Conservation (phyloP, 2,797 vertebrate genomes). For the Triplophysa bombifrons region DNA sequence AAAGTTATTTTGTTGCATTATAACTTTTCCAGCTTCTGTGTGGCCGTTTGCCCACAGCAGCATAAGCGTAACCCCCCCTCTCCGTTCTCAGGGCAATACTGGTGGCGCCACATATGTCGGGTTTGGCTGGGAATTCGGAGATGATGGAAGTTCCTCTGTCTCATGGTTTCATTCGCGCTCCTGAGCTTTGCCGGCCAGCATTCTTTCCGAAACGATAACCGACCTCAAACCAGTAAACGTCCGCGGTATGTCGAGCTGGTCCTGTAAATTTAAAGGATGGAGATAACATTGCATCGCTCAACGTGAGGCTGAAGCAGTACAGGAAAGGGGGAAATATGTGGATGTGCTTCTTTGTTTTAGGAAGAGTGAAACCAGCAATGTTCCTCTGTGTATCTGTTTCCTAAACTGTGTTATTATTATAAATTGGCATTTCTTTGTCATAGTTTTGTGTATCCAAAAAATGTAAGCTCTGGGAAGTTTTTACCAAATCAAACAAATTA, state of each 20-base stretch:
- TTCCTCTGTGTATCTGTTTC: no score
- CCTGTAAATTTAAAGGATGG: constrained; percentile 37
- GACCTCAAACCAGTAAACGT: constrained; percentile 39
- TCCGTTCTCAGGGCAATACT: constrained; percentile 65
- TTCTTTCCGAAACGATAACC: constrained; percentile 63
- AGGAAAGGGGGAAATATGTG: neutral
- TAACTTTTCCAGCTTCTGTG: neutral
- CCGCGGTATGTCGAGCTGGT: constrained; percentile 17
- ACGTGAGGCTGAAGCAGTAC: constrained; percentile 6
- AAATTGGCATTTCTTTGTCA: no score
- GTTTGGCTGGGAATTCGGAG: constrained; percentile 69
- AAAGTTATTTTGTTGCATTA: neutral
- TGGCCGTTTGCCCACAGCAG: constrained; percentile 75
- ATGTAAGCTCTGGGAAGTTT: neutral
- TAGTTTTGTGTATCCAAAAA: neutral
- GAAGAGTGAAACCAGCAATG: constrained; percentile 3
- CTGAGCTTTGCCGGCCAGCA: constrained; percentile 42
- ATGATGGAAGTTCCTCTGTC: constrained; percentile 65
- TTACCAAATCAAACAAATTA: no score
- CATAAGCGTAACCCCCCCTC: constrained; percentile 62
- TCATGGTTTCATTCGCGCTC: constrained; percentile 67
- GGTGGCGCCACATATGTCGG: constrained; percentile 71
- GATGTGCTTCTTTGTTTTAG: neutral
- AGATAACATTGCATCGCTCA: constrained; percentile 5
- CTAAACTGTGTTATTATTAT: no score